Percentiles rank a stretch among this genome's conserved stretches.
phyloP scores from a whole-genome alignment of 2,797 vertebrate species.

The Momotus momota region DNA sequence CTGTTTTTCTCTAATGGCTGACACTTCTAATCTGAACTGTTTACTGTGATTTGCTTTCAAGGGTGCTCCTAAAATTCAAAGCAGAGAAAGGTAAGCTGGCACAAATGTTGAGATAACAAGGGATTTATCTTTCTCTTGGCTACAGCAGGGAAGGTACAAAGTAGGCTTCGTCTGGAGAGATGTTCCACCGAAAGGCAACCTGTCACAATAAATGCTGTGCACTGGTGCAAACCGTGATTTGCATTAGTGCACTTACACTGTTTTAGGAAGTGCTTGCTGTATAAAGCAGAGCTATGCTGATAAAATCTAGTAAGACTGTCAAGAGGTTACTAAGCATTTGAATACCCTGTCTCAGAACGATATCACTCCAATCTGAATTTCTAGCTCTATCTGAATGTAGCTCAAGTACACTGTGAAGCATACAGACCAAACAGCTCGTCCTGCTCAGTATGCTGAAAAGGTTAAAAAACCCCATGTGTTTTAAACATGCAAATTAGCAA shows the following conservation, averaged over 20 bases:
- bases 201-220: not conserved
- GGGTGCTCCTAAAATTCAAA: not conserved
- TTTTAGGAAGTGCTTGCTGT: not conserved
- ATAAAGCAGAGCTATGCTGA: not conserved
- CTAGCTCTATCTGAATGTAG: not conserved
- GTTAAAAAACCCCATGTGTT: not conserved
- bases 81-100: not conserved
- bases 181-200: not conserved
- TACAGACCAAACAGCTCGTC: not conserved
- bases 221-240: not conserved
- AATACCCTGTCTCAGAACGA: not conserved
- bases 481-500: not conserved
- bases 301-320: not conserved
- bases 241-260: not conserved
- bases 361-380: not conserved
- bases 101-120: not conserved
- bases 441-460: not conserved
- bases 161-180: not conserved
- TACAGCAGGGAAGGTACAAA: not conserved
- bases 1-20: not conserved
- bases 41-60: not conserved
- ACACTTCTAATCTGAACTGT: not conserved
- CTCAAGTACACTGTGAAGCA: not conserved
- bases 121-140: not conserved
- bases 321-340: not conserved